Conservation (phyloP, 1,140 invertebrate genomes). For the Aphaenogaster rudis region DNA sequence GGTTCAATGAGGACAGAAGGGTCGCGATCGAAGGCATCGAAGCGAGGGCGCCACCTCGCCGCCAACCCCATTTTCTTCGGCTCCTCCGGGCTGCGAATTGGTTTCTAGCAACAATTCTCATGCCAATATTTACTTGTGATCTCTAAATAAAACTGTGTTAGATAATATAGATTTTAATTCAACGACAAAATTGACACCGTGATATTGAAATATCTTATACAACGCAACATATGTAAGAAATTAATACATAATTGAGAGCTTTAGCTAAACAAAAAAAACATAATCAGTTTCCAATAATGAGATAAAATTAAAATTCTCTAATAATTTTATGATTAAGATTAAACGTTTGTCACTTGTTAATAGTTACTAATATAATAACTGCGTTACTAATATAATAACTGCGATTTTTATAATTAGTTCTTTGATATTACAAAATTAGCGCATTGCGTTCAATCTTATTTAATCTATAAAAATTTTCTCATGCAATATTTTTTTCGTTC, state of each 20-base stretch:
- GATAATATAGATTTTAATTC: not conserved
- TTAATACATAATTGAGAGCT: not conserved
- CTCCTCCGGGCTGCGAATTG: slow-evolving; percentile 11
- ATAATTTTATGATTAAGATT: not conserved
- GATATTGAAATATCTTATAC: too few species aligned
- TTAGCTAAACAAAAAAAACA: too few species aligned
- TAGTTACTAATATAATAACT: not conserved
- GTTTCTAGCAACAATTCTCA: not conserved
- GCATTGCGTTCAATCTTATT: not conserved
- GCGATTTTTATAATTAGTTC: not conserved
- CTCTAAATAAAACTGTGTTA: not conserved
- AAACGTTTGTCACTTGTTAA: not conserved
- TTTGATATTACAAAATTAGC: not conserved
- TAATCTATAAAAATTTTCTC: not conserved
- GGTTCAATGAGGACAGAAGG: not conserved
- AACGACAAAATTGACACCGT: too few species aligned
- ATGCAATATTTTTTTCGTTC: not conserved
- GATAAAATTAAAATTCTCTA: not conserved
- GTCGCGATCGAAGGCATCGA: slow-evolving; percentile 79
- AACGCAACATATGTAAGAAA: too few species aligned
- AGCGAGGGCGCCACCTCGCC: slow-evolving; percentile 82
- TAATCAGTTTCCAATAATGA: too few species aligned
- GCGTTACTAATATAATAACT: not conserved
- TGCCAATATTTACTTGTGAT: slow-evolving; percentile 9
- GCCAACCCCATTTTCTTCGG: slow-evolving; percentile 73